These are phyloP conservation scores for Acleris cristana DNA, from an alignment of 2,888 invertebrate species.

Conservation along the genomic window DNA sequence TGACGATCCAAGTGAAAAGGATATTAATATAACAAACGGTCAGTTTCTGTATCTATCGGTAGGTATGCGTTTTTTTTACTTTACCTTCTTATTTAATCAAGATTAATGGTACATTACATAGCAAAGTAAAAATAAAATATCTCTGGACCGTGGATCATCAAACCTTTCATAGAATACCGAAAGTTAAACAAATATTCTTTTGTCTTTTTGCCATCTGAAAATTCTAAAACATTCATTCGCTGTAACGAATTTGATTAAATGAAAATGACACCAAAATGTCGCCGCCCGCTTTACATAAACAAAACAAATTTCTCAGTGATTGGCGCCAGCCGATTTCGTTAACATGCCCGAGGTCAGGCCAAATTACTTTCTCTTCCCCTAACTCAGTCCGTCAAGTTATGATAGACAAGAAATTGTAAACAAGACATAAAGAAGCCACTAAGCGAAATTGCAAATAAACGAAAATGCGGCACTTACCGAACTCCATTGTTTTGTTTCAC, in stretches of 20 bases:
- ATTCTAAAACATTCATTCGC: neutral
- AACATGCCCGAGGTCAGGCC: constrained; percentile 33
- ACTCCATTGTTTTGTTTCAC: constrained; percentile 67
- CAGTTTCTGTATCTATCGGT: too few relatives aligned
- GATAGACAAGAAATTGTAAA: constrained; percentile 57
- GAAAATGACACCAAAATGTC: constrained; percentile 15
- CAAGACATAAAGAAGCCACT: constrained; percentile 61
- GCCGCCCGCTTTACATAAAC: constrained; percentile 29
- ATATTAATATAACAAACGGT: too few relatives aligned
- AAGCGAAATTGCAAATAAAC: constrained; percentile 74
- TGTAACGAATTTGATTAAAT: constrained; percentile 9
- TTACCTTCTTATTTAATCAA: too few relatives aligned
- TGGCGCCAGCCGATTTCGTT: constrained; percentile 34
- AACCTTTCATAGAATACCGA: too few relatives aligned
- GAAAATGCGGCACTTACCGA: constrained; percentile 62
- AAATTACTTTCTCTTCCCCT: constrained; percentile 37
- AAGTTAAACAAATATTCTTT: too few relatives aligned
- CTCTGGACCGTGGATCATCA: too few relatives aligned
- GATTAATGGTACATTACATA: too few relatives aligned
- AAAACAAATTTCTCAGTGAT: constrained; percentile 28
- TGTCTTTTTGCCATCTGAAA: neutral
- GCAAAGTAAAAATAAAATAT: too few relatives aligned
- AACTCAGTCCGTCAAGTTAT: constrained; percentile 42
- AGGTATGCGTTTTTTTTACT: too few relatives aligned
- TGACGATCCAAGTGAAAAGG: too few relatives aligned